Percentiles rank a stretch among this genome's conserved stretches.
Conservation (phyloP, 2,797 vertebrate species). For the Hypotaenidia philippensis region DNA sequence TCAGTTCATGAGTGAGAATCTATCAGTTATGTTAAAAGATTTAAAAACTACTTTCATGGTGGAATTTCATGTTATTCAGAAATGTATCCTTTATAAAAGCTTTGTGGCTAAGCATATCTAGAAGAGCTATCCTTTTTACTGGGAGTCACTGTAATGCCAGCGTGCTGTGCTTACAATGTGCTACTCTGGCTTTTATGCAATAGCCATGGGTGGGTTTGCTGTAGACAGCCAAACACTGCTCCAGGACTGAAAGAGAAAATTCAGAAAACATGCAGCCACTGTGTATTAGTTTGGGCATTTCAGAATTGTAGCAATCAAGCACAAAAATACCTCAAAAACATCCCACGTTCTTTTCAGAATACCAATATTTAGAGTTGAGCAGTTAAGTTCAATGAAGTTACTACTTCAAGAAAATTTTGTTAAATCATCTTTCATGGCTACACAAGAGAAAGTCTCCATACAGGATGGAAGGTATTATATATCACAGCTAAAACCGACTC, state of each 20-base stretch:
- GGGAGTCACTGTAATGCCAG: neutral
- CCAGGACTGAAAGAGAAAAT: neutral
- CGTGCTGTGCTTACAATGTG: neutral
- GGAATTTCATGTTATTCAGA: neutral
- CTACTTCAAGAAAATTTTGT: neutral
- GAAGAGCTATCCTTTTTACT: neutral
- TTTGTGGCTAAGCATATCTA: neutral
- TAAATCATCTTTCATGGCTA: neutral
- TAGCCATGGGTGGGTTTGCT: neutral
- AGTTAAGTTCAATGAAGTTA: neutral
- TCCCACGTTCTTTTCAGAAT: neutral
- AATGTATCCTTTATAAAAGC: neutral
- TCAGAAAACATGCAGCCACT: neutral
- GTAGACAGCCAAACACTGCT: accelerated
- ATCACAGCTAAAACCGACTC: neutral
- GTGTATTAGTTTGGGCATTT: neutral
- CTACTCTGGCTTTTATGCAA: neutral
- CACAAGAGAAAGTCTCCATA: neutral
- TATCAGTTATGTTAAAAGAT: neutral
- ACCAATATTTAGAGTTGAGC: neutral
- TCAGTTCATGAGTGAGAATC: neutral
- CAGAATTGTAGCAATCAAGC: neutral
- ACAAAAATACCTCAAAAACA: neutral
- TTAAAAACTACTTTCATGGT: neutral
- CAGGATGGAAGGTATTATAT: neutral